phyloP scores from a whole-genome alignment of 1,140 invertebrate species.

The Philaenus spumarius region DNA sequence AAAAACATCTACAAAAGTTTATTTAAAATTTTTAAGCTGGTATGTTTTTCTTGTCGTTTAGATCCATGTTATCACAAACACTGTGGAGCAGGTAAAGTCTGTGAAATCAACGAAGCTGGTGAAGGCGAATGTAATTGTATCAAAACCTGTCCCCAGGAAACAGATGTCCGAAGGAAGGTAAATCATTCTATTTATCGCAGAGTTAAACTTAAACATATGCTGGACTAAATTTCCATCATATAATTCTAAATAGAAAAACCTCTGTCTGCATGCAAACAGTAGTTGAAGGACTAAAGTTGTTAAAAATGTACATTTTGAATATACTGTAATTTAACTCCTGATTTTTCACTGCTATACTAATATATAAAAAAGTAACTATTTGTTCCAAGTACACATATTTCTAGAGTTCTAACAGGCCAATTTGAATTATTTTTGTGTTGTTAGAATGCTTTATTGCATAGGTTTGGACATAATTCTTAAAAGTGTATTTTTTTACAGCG shows the following conservation, averaged over 20 bases:
- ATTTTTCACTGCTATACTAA: not conserved
- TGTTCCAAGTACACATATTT: no score
- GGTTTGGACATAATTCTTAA: not conserved
- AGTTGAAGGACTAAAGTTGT: not conserved
- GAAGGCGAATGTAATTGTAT: constrained; percentile 82
- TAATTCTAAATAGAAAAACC: not conserved
- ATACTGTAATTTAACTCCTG: not conserved
- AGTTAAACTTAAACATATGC: not conserved
- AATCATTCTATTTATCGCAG: no score
- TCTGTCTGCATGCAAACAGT: not conserved
- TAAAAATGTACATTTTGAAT: not conserved
- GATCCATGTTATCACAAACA: constrained; percentile 81
- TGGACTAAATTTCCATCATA: not conserved
- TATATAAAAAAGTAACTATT: not conserved
- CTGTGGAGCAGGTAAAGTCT: constrained; percentile 84
- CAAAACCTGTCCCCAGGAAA: constrained; percentile 69
- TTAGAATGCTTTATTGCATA: no score
- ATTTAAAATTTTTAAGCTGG: no score
- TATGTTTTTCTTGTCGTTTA: constrained; percentile 19
- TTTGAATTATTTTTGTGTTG: no score
- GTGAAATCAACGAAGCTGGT: constrained; percentile 61
- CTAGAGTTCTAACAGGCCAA: no score
- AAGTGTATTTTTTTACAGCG: not conserved
- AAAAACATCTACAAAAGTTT: no score
- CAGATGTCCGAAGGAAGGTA: constrained; percentile 66